Percentiles rank a stretch among this genome's conserved stretches.
phyloP scores from a whole-genome alignment of 2,888 invertebrate genomes.

The Drosophila merina region DNA sequence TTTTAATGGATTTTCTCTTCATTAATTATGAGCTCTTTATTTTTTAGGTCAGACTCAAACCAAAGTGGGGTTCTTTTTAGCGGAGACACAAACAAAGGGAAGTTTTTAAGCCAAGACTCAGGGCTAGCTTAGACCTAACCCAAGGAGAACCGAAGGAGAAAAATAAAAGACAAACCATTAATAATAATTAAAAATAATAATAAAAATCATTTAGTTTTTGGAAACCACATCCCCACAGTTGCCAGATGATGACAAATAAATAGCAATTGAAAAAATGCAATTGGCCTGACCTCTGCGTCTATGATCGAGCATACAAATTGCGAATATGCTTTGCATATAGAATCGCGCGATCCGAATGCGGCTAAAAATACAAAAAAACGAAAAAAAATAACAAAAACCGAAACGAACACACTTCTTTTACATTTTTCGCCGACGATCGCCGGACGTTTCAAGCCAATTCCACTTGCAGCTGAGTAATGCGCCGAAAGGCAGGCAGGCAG shows the following conservation, averaged over 20 bases:
- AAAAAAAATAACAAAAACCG: not conserved
- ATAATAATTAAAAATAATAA: not conserved
- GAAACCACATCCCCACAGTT: too few relatives aligned
- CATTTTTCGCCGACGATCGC: slow-evolving; percentile 36
- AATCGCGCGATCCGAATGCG: slow-evolving; percentile 42
- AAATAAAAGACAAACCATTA: not conserved
- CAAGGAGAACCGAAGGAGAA: not conserved
- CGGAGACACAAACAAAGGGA: not conserved
- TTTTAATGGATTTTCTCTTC: not conserved
- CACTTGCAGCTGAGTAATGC: slow-evolving; percentile 70
- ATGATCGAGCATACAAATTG: slow-evolving; percentile 28
- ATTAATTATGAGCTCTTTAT: not conserved
- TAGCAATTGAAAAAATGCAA: slow-evolving; percentile 10
- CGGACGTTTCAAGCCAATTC: slow-evolving; percentile 19
- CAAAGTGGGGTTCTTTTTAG: not conserved
- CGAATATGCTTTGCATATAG: slow-evolving; percentile 41
- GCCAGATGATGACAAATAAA: slow-evolving; percentile 18
- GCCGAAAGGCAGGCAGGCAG: slow-evolving; percentile 53
- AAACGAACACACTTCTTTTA: slow-evolving; percentile 12
- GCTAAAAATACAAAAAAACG: slow-evolving; percentile 27
- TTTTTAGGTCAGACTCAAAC: not conserved
- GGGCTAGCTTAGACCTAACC: not conserved
- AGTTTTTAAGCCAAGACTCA: not conserved
- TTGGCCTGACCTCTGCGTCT: slow-evolving; percentile 35
- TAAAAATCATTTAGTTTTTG: not conserved